phyloP scores from a whole-genome alignment of 2,888 invertebrate species.

The Epinotia ramella region DNA sequence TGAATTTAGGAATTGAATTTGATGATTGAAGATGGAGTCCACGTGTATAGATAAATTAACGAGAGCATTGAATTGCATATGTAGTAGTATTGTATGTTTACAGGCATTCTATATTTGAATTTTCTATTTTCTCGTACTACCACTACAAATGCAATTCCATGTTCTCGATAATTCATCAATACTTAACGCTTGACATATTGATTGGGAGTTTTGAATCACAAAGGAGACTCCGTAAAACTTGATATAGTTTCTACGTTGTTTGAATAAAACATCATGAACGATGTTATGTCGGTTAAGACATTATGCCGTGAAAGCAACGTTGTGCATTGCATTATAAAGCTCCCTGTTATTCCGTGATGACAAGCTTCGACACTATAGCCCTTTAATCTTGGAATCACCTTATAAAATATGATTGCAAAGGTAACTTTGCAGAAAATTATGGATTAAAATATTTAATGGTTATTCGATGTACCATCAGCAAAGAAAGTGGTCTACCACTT shows the following conservation, averaged over 20 bases:
- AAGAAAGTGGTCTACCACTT: no score
- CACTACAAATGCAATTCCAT: no score
- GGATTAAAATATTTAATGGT: background rate
- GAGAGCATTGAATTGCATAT: no score
- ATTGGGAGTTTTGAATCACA: no score
- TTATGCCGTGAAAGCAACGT: background rate
- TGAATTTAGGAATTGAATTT: no score
- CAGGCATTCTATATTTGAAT: no score
- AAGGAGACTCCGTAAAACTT: background rate
- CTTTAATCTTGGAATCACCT: conserved; percentile 31
- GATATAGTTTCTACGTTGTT: background rate
- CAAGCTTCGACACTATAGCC: conserved; percentile 33
- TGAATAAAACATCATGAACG: background rate
- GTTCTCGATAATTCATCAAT: no score
- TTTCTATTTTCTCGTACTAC: no score
- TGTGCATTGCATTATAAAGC: conserved; percentile 59
- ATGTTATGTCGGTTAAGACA: background rate
- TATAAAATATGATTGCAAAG: conserved; percentile 29
- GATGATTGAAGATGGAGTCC: no score
- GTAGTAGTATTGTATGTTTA: no score
- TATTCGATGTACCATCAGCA: background rate
- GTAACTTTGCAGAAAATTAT: background rate
- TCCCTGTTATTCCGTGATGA: conserved; percentile 38
- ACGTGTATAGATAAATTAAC: no score
- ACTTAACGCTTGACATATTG: no score